Base-by-base conservation (phyloP, 2,888 invertebrate genomes). In the Cerceris rybyensis region DNA sequence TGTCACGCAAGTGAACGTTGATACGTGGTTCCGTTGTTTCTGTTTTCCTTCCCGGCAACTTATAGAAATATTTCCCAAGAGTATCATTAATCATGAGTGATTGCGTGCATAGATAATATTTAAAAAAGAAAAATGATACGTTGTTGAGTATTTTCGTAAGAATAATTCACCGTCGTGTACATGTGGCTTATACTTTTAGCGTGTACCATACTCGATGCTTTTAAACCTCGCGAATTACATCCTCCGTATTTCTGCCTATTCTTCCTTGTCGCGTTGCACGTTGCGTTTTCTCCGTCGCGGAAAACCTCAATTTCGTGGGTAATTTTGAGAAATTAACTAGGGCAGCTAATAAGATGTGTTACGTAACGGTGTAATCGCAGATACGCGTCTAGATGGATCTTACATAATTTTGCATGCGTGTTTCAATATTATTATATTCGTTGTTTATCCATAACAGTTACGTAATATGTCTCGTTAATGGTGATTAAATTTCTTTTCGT, bases 251-350 rank as follows among this genome's bases (percentile, higher is more conserved):
- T 55, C 58, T 2, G 9, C 13, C 13, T n/a, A 50, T 70, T 39
- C 55, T 16, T 57, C 54, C n/a, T 54, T 57, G 8, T 2, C 17
- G 8, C 28, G 28, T 50, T n/a, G 50, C 50, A n/a, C 13, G n/a
- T 50, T 50, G 11, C 50, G 50, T 13, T 50, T 50, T 13, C 50
- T n/a, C 14, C 6, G 9, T 49, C 11, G 17, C 65, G 65, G 50
- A 59, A 52, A 71, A 71, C 52, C 11, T 28, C 52, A 71, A 71
- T 71, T 46, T 59, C 55, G 50, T n/a, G 55, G 41, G 28, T 43
- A 58, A 58, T 65, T 71, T 65, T 6, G 28, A 42, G 50, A 58
- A 58, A 59, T 71, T 43, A 42, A 11, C 8, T 4, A 41, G 13
- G 11, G 28, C 9, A 11, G 28, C 13, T 6, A n/a, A 16, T 50